Percentiles rank a stretch among this genome's conserved stretches.
phyloP scores from a whole-genome alignment of 2,113 vertebrate species.

The Cyanistes caeruleus region DNA sequence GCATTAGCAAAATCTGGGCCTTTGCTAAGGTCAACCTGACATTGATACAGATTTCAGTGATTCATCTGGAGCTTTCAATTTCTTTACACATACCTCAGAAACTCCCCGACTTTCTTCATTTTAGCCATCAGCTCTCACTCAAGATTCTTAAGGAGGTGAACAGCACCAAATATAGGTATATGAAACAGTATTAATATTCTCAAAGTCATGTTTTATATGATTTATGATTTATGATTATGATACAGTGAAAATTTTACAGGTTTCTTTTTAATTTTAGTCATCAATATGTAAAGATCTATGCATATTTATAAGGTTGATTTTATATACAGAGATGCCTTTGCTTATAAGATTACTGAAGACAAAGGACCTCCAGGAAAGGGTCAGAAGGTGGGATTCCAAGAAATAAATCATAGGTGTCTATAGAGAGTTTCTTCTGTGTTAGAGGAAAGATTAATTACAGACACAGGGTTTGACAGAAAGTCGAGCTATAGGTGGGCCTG shows the following conservation, averaged over 20 bases:
- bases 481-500: background rate
- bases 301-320: background rate
- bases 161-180: background rate
- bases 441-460: conserved; percentile 36
- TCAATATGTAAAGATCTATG: background rate
- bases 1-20: background rate
- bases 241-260: background rate
- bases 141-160: background rate
- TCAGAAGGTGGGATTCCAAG: background rate
- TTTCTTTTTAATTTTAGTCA: background rate
- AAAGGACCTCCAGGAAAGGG: conserved; percentile 37
- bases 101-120: background rate
- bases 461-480: background rate
- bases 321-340: background rate
- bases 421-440: background rate
- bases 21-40: background rate
- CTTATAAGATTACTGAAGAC: background rate
- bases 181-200: background rate
- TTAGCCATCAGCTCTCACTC: background rate
- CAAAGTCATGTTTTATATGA: background rate
- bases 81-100: background rate
- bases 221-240: background rate
- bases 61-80: background rate
- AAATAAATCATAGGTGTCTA: conserved; percentile 32
- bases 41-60: background rate